Percentiles rank a stretch among this genome's conserved stretches.
phyloP scores from a whole-genome alignment of 2,113 vertebrate species.

The Cebus imitator region DNA sequence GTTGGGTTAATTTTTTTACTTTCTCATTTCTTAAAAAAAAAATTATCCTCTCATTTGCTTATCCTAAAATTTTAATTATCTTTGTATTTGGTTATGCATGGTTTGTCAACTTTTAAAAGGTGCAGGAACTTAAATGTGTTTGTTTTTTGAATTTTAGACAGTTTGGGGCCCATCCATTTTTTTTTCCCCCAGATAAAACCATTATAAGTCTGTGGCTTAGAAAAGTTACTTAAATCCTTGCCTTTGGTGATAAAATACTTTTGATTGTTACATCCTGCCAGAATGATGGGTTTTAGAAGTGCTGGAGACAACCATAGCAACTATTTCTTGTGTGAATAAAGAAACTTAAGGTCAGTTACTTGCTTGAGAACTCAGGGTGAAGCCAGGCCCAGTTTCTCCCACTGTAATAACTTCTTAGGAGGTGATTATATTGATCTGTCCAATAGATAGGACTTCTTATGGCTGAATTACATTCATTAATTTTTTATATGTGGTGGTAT shows the following conservation, averaged over 20 bases:
- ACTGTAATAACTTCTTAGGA: neutral
- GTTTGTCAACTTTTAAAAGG: neutral
- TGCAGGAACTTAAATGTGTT: neutral
- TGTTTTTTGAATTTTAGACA: neutral
- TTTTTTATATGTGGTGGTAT: neutral
- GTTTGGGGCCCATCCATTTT: neutral
- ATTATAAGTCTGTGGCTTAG: neutral
- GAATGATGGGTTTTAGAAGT: neutral
- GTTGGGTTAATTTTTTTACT: neutral
- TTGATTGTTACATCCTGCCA: neutral
- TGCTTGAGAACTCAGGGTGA: neutral
- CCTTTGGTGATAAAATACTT: neutral
- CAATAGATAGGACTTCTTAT: neutral
- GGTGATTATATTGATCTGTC: neutral
- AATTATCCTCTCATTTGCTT: neutral
- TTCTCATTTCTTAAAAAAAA: conserved; percentile 16
- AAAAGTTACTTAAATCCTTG: neutral
- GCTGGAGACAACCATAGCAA: neutral
- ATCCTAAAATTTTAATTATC: conserved; percentile 4
- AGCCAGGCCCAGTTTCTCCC: neutral
- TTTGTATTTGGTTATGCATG: neutral
- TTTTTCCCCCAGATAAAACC: neutral
- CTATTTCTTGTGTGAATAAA: neutral
- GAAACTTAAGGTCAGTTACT: neutral
- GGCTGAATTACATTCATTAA: neutral